Percentiles rank a stretch among this genome's conserved stretches.
Conservation (phyloP, 2,797 vertebrate genomes). For the Euphonia xanthogaster region DNA sequence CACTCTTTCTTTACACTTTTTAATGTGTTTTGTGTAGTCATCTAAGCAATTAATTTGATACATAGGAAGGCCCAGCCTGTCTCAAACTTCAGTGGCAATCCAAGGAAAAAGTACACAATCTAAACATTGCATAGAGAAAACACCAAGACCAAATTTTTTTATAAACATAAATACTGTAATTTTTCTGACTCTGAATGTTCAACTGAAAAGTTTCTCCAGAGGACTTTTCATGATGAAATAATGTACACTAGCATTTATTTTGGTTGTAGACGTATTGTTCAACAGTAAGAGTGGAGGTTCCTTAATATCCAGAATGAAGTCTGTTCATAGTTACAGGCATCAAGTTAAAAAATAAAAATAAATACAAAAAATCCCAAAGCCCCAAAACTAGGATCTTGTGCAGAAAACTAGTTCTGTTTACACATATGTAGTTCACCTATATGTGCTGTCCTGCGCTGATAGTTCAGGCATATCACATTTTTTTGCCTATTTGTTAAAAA, state of each 20-base stretch:
- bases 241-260: background rate
- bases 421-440: background rate
- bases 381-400: background rate
- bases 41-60: slow-evolving; percentile 11
- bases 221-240: background rate
- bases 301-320: background rate
- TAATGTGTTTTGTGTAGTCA: background rate
- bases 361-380: background rate
- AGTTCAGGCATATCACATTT: background rate
- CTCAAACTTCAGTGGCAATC: background rate
- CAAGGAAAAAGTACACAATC: background rate
- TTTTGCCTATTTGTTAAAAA: background rate
- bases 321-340: background rate
- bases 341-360: background rate
- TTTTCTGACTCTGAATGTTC: background rate
- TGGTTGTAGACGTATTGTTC: background rate
- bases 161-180: background rate
- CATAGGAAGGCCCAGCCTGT: background rate
- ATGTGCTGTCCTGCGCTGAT: background rate
- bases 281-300: background rate
- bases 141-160: background rate
- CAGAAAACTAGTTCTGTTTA: background rate
- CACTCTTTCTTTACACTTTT: background rate
- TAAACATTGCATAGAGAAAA: background rate
- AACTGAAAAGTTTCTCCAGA: background rate